Base-by-base conservation (phyloP, 1,140 invertebrate species). In the Drosophila asahinai region DNA sequence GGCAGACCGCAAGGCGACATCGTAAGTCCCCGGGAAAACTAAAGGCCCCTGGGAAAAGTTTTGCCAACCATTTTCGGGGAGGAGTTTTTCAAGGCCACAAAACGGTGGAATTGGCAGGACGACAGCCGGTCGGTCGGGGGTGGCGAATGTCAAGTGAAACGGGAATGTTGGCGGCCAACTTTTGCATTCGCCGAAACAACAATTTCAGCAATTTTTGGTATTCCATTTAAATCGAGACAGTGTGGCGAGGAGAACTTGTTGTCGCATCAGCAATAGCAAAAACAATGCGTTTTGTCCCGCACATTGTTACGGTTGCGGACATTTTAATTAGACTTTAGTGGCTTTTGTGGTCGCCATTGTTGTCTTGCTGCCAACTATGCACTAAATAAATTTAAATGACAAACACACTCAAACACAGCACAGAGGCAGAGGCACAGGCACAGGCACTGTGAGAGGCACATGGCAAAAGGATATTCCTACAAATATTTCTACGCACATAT, bases 261-360 rank as follows among this genome's bases (percentile, higher is more conserved):
- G 70, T 71, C 67, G 66, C 71, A 61, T 61, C 66, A 72, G 40
- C 66, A 63, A 38, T 43, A 48, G 25, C 30, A 64, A 66, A 30
- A 67, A 67, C 47, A 71, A 54, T 70, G 38, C 54, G 15, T 25
- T 43, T 27, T 45, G 62, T 15, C 15, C 48, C 67, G 42, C 70
- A 73, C 71, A 67, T 70, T 70, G 73, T 70, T 76, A 68, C 64
- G 63, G 73, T 76, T 77, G 77, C 75, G 73, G 64, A 62, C 58
- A 71, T 79, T 78, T 79, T 78, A 78, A 78, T 78, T 78, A 78
- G 75, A 79, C 77, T 79, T 79, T 79, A 70, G 77, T 79, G 77
- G 77, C 74, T 79, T 78, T 72, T 79, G 57, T 71, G 73, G 75
- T 57, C 73, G 73, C 72, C 73, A 61, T 77, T 77, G 72, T 77